Conservation (phyloP, 2,113 vertebrate species). For the Tupaia tana region DNA sequence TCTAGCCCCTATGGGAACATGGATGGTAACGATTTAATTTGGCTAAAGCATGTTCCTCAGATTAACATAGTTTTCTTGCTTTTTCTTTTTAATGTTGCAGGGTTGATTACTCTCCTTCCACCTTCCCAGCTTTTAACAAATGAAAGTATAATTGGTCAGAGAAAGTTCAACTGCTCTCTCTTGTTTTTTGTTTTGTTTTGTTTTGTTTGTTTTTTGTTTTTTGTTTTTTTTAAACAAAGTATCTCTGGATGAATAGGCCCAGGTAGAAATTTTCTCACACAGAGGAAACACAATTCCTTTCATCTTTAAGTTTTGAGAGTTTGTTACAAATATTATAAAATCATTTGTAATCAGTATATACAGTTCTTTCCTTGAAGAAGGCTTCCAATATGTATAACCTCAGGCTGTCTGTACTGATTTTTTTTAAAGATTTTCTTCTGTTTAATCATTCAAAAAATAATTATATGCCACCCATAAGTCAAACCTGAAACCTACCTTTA, state of each 20-base stretch:
- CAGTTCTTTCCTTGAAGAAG: slow-evolving; percentile 21
- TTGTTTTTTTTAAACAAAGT: slow-evolving; percentile 21
- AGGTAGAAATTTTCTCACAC: no score
- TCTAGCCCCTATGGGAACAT: background rate
- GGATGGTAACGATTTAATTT: background rate
- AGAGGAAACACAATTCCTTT: no score
- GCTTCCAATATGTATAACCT: background rate
- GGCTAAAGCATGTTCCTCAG: background rate
- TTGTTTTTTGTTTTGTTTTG: background rate
- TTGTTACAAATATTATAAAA: background rate
- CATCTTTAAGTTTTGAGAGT: background rate
- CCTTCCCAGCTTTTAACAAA: background rate
- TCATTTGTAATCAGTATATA: background rate
- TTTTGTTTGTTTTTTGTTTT: background rate
- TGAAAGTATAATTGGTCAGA: background rate
- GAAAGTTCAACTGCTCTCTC: background rate
- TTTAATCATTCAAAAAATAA: background rate
- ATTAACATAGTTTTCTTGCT: background rate
- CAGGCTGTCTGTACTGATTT: background rate
- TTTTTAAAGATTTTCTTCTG: slow-evolving; percentile 6
- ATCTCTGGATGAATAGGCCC: background rate
- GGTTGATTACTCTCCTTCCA: background rate
- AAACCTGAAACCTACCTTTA: slow-evolving; percentile 32
- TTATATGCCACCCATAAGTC: background rate
- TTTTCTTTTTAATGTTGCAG: background rate